Conservation (phyloP, 1,140 invertebrate genomes). For the Tetraneura akinire region DNA sequence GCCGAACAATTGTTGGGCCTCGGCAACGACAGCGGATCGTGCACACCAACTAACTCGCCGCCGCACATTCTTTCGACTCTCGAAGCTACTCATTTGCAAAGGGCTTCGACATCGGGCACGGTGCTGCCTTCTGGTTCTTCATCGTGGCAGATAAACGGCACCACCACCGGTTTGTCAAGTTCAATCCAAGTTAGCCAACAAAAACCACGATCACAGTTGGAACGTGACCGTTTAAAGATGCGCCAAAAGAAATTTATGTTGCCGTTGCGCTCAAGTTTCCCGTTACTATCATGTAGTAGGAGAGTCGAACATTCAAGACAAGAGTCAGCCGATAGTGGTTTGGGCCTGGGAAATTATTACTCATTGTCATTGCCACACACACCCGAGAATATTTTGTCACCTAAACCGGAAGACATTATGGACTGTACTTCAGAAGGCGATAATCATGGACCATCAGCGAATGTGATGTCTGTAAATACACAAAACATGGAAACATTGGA, state of each 20-base stretch:
- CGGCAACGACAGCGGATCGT: conserved; percentile 37
- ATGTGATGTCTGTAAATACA: conserved; percentile 63
- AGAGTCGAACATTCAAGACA: conserved; percentile 85
- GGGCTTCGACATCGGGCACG: conserved; percentile 65
- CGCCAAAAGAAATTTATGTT: conserved; percentile 79
- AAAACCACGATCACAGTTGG: conserved; percentile 78
- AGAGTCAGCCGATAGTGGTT: conserved; percentile 91
- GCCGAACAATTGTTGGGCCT: conserved; percentile 52
- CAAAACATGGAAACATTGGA: conserved; percentile 72
- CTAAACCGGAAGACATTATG: conserved; percentile 82
- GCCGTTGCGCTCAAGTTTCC: conserved; percentile 68
- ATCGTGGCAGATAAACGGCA: conserved; percentile 25
- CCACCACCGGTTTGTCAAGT: conserved; percentile 55
- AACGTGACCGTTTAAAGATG: conserved; percentile 81
- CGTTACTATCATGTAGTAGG: conserved; percentile 70
- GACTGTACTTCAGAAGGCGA: conserved; percentile 67
- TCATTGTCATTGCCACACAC: conserved; percentile 88
- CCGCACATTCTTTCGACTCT: conserved; percentile 49
- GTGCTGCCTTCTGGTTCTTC: conserved; percentile 60
- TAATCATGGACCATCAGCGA: conserved; percentile 56
- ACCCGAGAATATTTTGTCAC: conserved; percentile 85
- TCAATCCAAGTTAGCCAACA: conserved; percentile 72
- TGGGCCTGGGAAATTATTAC: conserved; percentile 82
- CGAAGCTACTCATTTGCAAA: conserved; percentile 71
- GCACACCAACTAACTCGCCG: conserved; percentile 54